phyloP scores from a whole-genome alignment of 2,888 invertebrate species.

The Fissipunctia ypsillon region DNA sequence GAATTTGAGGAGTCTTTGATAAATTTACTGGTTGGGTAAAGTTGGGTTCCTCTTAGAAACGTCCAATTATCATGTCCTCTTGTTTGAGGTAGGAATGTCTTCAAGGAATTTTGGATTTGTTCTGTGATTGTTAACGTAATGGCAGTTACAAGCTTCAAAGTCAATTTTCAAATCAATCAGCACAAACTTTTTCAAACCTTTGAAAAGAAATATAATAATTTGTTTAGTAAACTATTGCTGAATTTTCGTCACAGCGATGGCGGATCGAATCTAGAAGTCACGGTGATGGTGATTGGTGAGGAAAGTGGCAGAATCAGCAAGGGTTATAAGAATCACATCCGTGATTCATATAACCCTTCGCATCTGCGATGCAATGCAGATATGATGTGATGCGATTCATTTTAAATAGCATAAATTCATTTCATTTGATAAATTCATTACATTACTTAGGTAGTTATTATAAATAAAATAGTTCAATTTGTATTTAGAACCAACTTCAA shows the following conservation, averaged over 20 bases:
- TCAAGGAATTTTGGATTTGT: neutral
- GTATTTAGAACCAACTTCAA: no score
- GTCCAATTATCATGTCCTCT: constrained; percentile 13
- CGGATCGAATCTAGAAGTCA: neutral
- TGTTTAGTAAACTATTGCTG: neutral
- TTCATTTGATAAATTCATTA: no score
- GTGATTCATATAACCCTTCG: no score
- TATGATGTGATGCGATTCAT: no score
- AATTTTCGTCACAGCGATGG: neutral
- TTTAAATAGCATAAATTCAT: no score
- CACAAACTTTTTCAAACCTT: neutral
- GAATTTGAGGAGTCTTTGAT: constrained; percentile 33
- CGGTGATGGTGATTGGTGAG: neutral
- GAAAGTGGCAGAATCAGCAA: no score
- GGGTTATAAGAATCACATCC: no score
- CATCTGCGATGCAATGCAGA: no score
- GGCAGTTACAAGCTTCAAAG: neutral
- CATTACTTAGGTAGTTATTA: no score
- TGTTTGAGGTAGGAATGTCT: neutral
- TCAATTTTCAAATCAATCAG: no score
- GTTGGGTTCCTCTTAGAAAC: constrained; percentile 4
- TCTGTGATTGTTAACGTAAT: neutral
- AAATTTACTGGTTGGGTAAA: constrained; percentile 29
- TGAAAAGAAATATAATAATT: neutral
- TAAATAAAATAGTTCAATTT: no score